Evolutionary conservation across 2,888 invertebrate species (phyloP).

Genomic region (Oscheius sp.): DNA sequence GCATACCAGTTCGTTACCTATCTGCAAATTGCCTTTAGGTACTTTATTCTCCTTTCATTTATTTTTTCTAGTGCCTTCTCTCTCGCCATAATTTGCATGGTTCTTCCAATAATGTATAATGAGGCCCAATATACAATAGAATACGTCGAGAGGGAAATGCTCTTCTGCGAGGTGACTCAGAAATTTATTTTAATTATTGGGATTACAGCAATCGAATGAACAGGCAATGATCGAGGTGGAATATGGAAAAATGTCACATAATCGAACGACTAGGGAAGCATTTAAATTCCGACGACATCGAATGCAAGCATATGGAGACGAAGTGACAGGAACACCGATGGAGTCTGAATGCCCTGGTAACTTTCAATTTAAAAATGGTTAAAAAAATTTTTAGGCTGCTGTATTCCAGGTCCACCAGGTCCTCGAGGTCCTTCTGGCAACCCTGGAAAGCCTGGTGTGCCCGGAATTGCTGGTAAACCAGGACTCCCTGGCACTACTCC

Average conservation of each 20-base stretch:
- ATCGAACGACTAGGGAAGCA: constrained; percentile 48
- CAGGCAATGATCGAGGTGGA: constrained; percentile 58
- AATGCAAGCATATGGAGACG: constrained; percentile 48
- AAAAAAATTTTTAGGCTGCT: constrained; percentile 45
- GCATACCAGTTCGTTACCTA: constrained; percentile 68
- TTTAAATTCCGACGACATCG: constrained; percentile 38
- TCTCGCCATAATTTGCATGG: constrained; percentile 61
- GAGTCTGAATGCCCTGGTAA: constrained; percentile 69
- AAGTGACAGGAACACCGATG: constrained; percentile 67
- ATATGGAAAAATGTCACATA: constrained; percentile 46
- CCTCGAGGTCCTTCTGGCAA: constrained; percentile 67
- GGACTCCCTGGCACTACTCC: constrained; percentile 69
- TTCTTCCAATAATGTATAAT: constrained; percentile 70
- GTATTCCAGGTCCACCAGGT: constrained; percentile 67
- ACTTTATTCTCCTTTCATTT: background rate
- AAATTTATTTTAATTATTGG: no score
- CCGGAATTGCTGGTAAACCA: constrained; percentile 63
- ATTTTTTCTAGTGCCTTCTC: constrained; percentile 60
- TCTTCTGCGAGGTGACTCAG: constrained; percentile 69
- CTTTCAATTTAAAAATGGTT: background rate
- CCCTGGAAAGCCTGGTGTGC: constrained; percentile 65
- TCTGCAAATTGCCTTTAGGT: constrained; percentile 69
- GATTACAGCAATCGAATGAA: constrained; percentile 60
- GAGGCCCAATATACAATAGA: constrained; percentile 67
- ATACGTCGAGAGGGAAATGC: constrained; percentile 69